A percentile compares a stretch with the other conserved stretches of the same genome.
These are phyloP conservation scores for Thaleichthys pacificus DNA, from an alignment of 2,797 vertebrate genomes.

Conservation along the genomic window DNA sequence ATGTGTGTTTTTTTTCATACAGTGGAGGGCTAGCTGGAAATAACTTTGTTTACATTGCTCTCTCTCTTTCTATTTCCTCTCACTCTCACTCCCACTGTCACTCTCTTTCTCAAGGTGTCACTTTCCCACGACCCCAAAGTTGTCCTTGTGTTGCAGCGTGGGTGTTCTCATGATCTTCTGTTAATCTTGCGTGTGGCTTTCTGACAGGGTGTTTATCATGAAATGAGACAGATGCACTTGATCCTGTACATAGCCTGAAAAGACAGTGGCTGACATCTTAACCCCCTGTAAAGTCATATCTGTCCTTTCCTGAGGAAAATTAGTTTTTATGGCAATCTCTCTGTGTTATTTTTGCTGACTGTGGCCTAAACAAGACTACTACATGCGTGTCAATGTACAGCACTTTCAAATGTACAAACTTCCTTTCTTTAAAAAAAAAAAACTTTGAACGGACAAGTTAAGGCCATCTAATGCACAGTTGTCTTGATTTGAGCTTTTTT, in stretches of 20 bases:
- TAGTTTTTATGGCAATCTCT: slow-evolving; percentile 72
- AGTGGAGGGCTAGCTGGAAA: slow-evolving; percentile 55
- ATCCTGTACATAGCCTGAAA: slow-evolving; percentile 37
- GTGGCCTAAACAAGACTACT: slow-evolving; percentile 68
- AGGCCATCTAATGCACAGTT: too few species aligned
- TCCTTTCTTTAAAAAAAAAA: too few species aligned
- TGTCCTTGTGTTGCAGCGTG: not conserved
- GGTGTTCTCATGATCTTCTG: not conserved
- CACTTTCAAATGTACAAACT: not conserved
- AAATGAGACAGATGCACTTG: slow-evolving; percentile 54
- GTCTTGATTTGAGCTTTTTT: too few species aligned
- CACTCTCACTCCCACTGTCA: slow-evolving; percentile 20
- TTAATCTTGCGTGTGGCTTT: slow-evolving; percentile 19
- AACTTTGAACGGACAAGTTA: too few species aligned
- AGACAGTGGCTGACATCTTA: slow-evolving; percentile 49
- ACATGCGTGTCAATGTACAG: slow-evolving; percentile 9
- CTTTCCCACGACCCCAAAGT: slow-evolving; percentile 39
- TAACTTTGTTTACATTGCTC: slow-evolving; percentile 65
- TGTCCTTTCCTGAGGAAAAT: slow-evolving; percentile 35
- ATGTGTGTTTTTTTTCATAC: slow-evolving; percentile 39
- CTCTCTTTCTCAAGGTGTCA: slow-evolving; percentile 50
- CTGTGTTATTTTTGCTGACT: slow-evolving; percentile 59
- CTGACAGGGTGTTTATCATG: slow-evolving; percentile 24
- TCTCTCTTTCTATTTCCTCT: slow-evolving; percentile 51
- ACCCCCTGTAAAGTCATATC: slow-evolving; percentile 36